Evolutionary conservation across 2,797 vertebrate species (phyloP), one percentile per base, ranked within the genome.

Genomic region (Muscicapa striata): DNA sequence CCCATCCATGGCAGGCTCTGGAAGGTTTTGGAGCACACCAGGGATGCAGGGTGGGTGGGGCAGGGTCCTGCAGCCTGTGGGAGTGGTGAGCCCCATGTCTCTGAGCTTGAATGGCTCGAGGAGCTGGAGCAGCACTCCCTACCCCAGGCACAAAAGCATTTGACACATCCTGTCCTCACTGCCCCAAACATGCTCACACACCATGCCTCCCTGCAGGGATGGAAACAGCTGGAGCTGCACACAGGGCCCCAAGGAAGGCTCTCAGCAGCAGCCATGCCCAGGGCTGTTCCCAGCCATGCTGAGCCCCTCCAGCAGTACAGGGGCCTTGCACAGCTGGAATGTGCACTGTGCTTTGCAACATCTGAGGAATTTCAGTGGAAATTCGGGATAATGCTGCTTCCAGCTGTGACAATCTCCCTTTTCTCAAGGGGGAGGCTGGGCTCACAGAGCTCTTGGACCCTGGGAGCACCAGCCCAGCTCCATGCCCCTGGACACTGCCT

Each of bases 121-220:
- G 51, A 45, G 16, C 36, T 24, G 1, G 0, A 58, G 62, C 61
- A 66, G 52, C 34, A 22, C 2, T 29, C 27, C 22, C 21, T 9
- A 10, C 5, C 14, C 46, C 30, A 2, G 2, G 2, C 20, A 46
- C 38, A 29, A 10, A 14, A 38, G 45, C 36, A 0, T 46, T 24
- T 7, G 20, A 3, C 13, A 3, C 15, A 0, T n/a, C 26, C 30
- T 1, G 34, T 11, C 34, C 38, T 46, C 2, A 2, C 38, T 54
- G 48, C 54, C 62, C 13, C 59, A 1, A 32, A 15, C 40, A 5
- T 11, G 68, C 73, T 48, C 2, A 1, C 40, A 5, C 51, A 10
- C 10, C 49, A 2, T 0, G 0, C 38, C 78, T 43, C 64, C 17
- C 11, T 30, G 15, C 29, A 12, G 67, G 22, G 9, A 36, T 59